These are phyloP conservation scores for Stomatorhinus ivindoensis DNA, from an alignment of 2,113 vertebrate genomes.

Conservation along the genomic window DNA sequence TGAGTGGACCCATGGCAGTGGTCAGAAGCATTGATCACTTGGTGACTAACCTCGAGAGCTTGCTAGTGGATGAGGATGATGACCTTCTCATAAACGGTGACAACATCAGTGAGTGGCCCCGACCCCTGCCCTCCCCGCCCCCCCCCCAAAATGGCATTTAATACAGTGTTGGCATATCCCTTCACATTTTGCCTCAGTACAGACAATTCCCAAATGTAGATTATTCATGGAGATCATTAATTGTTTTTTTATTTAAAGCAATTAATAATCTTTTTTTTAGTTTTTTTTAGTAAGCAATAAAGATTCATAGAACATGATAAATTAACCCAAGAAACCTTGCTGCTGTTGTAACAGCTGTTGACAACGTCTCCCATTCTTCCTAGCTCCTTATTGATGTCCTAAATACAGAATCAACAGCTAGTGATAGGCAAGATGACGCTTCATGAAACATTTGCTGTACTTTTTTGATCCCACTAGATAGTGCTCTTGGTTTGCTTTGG, in stretches of 20 bases:
- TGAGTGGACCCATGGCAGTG: constrained; percentile 75
- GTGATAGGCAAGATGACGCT: not conserved
- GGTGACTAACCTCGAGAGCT: constrained; percentile 59
- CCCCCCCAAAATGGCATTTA: not conserved
- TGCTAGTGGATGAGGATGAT: constrained; percentile 53
- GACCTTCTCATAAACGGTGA: constrained; percentile 54
- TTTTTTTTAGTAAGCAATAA: not conserved
- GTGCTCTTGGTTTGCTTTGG: not conserved
- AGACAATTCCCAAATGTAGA: not conserved
- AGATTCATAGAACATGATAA: not conserved
- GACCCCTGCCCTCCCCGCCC: not conserved
- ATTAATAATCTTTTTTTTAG: not conserved
- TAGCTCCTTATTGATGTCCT: not conserved
- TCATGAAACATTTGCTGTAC: not conserved
- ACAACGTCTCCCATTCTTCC: not conserved
- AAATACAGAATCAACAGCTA: not conserved
- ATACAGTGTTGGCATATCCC: not conserved
- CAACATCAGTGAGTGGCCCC: constrained; percentile 64
- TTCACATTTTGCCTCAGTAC: not conserved
- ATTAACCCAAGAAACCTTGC: not conserved
- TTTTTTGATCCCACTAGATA: not conserved
- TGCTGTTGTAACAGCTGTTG: not conserved
- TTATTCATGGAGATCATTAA: not conserved
- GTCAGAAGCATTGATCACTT: constrained; percentile 69
- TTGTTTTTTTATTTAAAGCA: not conserved